Percentiles rank a stretch among this genome's conserved stretches.
These are phyloP conservation scores for Tetramorium alpestre DNA, from an alignment of 1,140 invertebrate genomes.

Conservation along the genomic window DNA sequence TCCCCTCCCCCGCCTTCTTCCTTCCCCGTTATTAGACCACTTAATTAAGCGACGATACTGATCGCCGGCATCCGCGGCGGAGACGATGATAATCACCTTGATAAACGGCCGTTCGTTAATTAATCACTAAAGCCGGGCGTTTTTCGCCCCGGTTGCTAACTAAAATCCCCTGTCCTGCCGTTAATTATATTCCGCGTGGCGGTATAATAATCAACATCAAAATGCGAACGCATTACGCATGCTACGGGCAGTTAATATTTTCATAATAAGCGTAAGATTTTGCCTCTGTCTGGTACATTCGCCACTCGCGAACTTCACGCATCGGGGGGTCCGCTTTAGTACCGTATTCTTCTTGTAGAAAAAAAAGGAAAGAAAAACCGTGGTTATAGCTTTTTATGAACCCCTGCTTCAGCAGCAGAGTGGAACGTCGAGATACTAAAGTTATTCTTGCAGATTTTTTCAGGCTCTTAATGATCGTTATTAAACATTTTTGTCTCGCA, in stretches of 20 bases:
- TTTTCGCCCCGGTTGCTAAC: background rate
- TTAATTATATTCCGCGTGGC: slow-evolving; percentile 26
- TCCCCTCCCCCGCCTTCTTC: background rate
- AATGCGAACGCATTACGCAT: background rate
- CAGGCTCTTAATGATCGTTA: background rate
- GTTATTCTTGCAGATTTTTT: background rate
- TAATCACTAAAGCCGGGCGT: background rate
- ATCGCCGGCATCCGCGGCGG: background rate
- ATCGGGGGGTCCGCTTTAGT: background rate
- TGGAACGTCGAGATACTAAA: background rate
- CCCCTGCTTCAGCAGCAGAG: background rate
- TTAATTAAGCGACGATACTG: slow-evolving; percentile 30
- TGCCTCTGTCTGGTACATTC: background rate
- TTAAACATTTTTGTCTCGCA: background rate
- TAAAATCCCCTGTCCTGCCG: background rate
- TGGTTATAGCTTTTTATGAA: slow-evolving; percentile 28
- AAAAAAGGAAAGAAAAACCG: background rate
- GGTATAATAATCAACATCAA: background rate
- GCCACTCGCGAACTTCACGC: slow-evolving; percentile 25
- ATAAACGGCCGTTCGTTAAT: slow-evolving; percentile 25
- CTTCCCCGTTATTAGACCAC: background rate
- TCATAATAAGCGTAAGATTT: slow-evolving; percentile 13
- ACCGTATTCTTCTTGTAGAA: background rate
- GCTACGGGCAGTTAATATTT: background rate
- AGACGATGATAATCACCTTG: slow-evolving; percentile 28